A percentile compares a stretch with the other conserved stretches of the same genome.
These are phyloP conservation scores for Orchesella cincta DNA, from an alignment of 1,140 invertebrate genomes.

Conservation along the genomic window DNA sequence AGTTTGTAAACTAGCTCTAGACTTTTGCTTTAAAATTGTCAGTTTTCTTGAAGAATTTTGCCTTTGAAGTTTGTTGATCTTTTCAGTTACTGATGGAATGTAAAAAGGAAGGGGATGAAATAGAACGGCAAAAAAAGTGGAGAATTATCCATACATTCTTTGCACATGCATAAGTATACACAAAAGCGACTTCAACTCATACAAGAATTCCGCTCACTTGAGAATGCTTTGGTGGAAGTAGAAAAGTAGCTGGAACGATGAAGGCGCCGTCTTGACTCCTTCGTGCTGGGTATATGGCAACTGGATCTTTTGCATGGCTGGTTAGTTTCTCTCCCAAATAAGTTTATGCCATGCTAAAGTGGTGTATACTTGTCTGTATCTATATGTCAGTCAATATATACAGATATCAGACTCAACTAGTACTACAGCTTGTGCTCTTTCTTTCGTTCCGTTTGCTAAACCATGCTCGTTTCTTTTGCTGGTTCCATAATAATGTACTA, in stretches of 20 bases:
- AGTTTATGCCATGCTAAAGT: no score
- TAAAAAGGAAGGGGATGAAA: neutral
- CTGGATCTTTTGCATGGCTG: neutral
- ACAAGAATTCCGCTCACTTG: neutral
- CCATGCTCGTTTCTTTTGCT: no score
- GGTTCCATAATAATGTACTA: no score
- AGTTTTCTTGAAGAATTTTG: neutral
- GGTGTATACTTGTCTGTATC: no score
- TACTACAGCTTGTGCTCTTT: no score
- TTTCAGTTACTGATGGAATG: conserved; percentile 12
- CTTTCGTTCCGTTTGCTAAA: no score
- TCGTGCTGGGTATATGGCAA: neutral
- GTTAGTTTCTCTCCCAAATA: neutral
- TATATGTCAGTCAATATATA: no score
- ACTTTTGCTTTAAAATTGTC: neutral
- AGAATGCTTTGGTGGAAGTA: neutral
- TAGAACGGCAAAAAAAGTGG: neutral
- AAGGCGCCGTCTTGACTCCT: neutral
- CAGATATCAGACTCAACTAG: no score
- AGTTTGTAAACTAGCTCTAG: neutral
- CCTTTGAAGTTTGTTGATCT: conserved; percentile 12
- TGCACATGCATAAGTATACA: neutral
- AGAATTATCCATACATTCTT: conserved; percentile 1
- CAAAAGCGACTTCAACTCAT: no score
- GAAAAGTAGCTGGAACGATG: neutral